Percentiles rank a stretch among this genome's conserved stretches.
Conservation (phyloP, 1,140 invertebrate species). For the Caenorhabditis inopinata region DNA sequence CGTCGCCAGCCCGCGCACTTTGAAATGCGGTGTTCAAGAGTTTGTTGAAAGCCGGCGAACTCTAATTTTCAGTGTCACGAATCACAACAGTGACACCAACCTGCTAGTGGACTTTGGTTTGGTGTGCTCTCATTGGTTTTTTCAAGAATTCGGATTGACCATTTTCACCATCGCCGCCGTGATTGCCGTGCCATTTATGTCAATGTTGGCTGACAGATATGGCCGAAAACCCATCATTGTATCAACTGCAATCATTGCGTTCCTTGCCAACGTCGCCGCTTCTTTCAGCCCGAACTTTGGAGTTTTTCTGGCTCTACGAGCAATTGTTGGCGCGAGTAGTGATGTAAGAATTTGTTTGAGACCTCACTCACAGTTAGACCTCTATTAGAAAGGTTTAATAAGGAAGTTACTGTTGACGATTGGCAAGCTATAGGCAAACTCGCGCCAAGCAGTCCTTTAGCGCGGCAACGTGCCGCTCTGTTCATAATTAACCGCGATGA, state of each 20-base stretch:
- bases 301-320: background rate
- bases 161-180: background rate
- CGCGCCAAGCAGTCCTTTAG: too few relatives aligned
- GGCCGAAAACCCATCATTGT: slow-evolving; percentile 7
- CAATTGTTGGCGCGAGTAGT: background rate
- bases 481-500: too few relatives aligned
- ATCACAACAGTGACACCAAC: background rate
- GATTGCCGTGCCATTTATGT: background rate
- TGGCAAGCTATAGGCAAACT: too few relatives aligned
- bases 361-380: too few relatives aligned
- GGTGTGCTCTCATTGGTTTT: slow-evolving; percentile 2
- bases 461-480: too few relatives aligned
- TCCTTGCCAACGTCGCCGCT: background rate
- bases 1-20: background rate
- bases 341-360: background rate
- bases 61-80: background rate
- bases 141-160: background rate
- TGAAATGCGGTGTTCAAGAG: background rate
- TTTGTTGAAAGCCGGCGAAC: background rate
- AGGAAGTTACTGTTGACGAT: too few relatives aligned
- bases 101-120: background rate
- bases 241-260: background rate
- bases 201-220: slow-evolving; percentile 4
- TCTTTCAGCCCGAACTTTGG: background rate
- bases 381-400: too few relatives aligned